Base-by-base conservation (phyloP, 2,113 vertebrate genomes). In the Morphnarchus princeps region DNA sequence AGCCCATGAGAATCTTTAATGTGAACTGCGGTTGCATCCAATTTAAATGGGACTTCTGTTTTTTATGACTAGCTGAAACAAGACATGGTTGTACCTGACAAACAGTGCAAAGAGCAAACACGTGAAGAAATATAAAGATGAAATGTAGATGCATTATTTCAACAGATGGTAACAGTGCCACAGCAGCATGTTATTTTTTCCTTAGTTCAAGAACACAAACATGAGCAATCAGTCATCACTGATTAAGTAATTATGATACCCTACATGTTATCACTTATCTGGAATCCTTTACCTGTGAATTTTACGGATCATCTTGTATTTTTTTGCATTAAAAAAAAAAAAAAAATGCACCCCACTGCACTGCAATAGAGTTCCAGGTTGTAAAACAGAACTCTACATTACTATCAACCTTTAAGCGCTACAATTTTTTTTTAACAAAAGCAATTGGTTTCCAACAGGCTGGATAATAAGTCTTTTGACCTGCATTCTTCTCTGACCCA, bases 381-480 rank as follows among this genome's bases (percentile, higher is more conserved):
- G 97, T 94, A 96, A 96, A 96, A 96, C 95, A 97, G 95, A 97
- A 97, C 96, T 96, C 93, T 66, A 71, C 97, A 95, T 98, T 92
- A 92, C 95, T 32, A 83, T 95, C 97, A 96, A 97, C 97, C 98
- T 98, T 98, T 97, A 98, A 98, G 96, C 63, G 2, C 89, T 50
- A 80, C 78, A n/a, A 38, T 95, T 50, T 61, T 96, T 98, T 98
- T 98, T 98, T 98, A 98, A 98, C 97, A 97, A 99, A 98, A 98
- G 98, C 98, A 98, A 99, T 99, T 99, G 99, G 98, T 99, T 99
- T 98, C 98, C 98, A 99, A 99, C 99, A 99, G 99, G 97, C 99
- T 98, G 98, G 99, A 99, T 99, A 99, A 99, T 99, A 99, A 99
- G 99, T 99, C 99, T 99, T 99, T 99, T 99, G 99, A 99, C 99